phyloP scores from a whole-genome alignment of 2,888 invertebrate genomes.

The Drosophila prolongata region DNA sequence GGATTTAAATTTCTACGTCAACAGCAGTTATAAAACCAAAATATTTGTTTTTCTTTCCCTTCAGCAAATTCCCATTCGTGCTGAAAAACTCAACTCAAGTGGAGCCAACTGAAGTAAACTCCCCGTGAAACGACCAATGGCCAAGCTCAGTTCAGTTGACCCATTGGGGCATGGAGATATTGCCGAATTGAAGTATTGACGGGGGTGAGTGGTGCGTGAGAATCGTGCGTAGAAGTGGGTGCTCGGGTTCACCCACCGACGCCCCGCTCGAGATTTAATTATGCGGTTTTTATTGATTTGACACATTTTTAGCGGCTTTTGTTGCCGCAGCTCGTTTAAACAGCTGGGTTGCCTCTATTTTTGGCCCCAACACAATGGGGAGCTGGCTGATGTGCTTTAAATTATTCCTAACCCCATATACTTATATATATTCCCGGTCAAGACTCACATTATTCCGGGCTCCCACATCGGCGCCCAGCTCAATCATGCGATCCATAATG shows the following conservation, averaged over 20 bases:
- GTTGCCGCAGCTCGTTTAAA: slow-evolving; percentile 20
- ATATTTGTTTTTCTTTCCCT: background rate
- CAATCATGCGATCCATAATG: slow-evolving; percentile 95
- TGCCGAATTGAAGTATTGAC: slow-evolving; percentile 25
- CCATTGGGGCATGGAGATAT: slow-evolving; percentile 43
- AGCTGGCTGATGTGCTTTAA: slow-evolving; percentile 25
- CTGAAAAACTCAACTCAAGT: slow-evolving; percentile 8
- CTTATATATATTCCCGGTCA: background rate
- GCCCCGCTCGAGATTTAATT: slow-evolving; percentile 75
- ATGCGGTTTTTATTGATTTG: slow-evolving; percentile 81
- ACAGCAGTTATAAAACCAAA: background rate
- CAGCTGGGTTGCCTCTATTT: slow-evolving; percentile 46
- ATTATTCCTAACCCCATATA: slow-evolving; percentile 9
- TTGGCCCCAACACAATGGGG: slow-evolving; percentile 4
- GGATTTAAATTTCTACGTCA: background rate
- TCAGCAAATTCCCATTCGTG: slow-evolving; percentile 42
- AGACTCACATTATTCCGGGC: slow-evolving; percentile 95
- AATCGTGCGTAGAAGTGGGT: slow-evolving; percentile 55
- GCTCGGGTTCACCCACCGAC: slow-evolving; percentile 31
- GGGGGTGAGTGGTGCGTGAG: slow-evolving; percentile 47
- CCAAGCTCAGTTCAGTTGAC: slow-evolving; percentile 72
- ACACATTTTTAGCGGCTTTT: slow-evolving; percentile 73
- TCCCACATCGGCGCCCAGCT: slow-evolving; percentile 95
- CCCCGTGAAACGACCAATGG: slow-evolving; percentile 48
- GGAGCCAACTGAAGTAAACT: slow-evolving; percentile 10